These are phyloP conservation scores for Plebejus argus DNA, from an alignment of 2,888 invertebrate species.

Conservation along the genomic window DNA sequence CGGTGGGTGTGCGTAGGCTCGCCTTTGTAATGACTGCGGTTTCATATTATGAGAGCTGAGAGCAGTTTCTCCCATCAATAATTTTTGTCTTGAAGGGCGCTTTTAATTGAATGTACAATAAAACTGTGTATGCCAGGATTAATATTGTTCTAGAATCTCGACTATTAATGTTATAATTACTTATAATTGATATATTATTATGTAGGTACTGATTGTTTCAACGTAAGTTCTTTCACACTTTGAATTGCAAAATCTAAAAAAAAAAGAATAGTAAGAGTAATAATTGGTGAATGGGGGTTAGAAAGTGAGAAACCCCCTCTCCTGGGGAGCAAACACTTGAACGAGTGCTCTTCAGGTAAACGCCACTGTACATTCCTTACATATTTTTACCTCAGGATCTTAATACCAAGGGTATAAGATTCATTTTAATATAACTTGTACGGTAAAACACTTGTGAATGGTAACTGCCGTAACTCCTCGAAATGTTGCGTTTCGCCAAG, in stretches of 20 bases:
- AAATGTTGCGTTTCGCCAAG: slow-evolving; percentile 50
- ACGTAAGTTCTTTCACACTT: neutral
- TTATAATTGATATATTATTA: too few species aligned
- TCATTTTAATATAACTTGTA: neutral
- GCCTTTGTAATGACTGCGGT: slow-evolving; percentile 57
- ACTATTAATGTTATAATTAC: too few species aligned
- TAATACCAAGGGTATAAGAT: neutral
- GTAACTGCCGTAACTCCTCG: slow-evolving; percentile 44
- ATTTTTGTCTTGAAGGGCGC: slow-evolving; percentile 31
- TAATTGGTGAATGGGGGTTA: neutral
- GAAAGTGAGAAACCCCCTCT: slow-evolving; percentile 6
- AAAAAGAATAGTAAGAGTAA: slow-evolving; percentile 4
- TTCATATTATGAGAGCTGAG: slow-evolving; percentile 41
- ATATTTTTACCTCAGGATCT: neutral
- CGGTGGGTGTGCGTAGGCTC: slow-evolving; percentile 52
- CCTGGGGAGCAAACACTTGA: slow-evolving; percentile 52
- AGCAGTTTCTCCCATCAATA: slow-evolving; percentile 15
- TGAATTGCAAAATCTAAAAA: neutral
- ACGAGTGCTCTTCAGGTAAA: slow-evolving; percentile 54
- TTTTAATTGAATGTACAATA: neutral
- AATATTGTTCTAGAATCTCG: too few species aligned
- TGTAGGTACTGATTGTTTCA: too few species aligned
- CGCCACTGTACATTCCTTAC: slow-evolving; percentile 42
- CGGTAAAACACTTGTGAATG: slow-evolving; percentile 36
- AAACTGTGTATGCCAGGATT: neutral